phyloP scores from a whole-genome alignment of 1,140 invertebrate species.

The Papilio glaucus region DNA sequence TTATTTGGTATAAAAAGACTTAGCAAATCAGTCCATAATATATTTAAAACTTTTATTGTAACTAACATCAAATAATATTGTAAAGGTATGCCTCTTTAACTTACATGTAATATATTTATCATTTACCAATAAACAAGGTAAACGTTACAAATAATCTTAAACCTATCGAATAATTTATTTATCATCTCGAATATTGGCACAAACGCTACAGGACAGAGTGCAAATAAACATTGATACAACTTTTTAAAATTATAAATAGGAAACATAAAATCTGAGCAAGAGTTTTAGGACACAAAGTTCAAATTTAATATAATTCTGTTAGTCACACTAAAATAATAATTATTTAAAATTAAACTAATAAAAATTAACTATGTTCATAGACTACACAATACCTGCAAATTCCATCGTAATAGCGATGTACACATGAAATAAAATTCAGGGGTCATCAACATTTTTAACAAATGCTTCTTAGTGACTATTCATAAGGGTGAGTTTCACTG shows the following conservation, averaged over 20 bases:
- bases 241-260: conserved; percentile 49
- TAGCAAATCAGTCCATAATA: conserved; percentile 18
- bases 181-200: conserved; percentile 33
- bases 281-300: conserved; percentile 39
- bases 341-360: conserved; percentile 6
- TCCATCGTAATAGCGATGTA: conserved; percentile 8
- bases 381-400: conserved; percentile 35
- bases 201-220: conserved; percentile 23
- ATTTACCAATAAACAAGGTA: conserved; percentile 33
- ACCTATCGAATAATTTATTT: conserved; percentile 14
- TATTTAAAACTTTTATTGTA: background rate
- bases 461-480: conserved; percentile 11
- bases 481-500: conserved; percentile 13
- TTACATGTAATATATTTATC: conserved; percentile 1
- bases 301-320: conserved; percentile 25
- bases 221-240: conserved; percentile 12
- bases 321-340: conserved; percentile 21
- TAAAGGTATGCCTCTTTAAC: conserved; percentile 28
- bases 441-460: conserved; percentile 23
- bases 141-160: conserved; percentile 20
- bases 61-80: conserved; percentile 5
- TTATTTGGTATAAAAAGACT: conserved; percentile 15
- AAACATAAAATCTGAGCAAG: conserved; percentile 53
- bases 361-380: conserved; percentile 11
- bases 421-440: conserved; percentile 4